These are phyloP conservation scores for Esox niger DNA, from an alignment of 2,113 vertebrate genomes.

Conservation along the genomic window DNA sequence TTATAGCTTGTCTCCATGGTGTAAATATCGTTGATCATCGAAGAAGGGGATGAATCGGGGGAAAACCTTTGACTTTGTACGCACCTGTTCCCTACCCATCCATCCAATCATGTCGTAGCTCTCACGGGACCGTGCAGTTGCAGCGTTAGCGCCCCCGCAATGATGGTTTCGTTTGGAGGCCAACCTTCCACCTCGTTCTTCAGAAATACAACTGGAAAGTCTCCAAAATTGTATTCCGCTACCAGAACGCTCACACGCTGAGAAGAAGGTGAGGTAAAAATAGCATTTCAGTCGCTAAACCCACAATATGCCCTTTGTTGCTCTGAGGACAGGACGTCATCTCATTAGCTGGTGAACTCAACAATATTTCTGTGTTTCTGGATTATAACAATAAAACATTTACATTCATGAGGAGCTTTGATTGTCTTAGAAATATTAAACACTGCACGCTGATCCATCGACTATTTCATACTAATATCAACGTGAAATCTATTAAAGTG, in stretches of 20 bases:
- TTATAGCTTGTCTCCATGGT: not conserved
- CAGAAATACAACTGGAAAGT: too few relatives aligned
- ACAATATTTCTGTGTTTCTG: too few relatives aligned
- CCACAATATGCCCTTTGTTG: too few relatives aligned
- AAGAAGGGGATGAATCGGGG: not conserved
- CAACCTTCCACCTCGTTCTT: too few relatives aligned
- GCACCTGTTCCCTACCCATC: conserved; percentile 50
- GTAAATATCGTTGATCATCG: conserved; percentile 11
- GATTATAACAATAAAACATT: too few relatives aligned
- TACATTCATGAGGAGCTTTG: too few relatives aligned
- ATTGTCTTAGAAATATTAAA: conserved; percentile 7
- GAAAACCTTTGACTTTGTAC: not conserved
- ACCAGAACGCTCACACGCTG: too few relatives aligned
- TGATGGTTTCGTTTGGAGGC: conserved; percentile 9
- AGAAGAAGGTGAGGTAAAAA: too few relatives aligned
- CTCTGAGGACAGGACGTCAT: too few relatives aligned
- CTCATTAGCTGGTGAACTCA: too few relatives aligned
- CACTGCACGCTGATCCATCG: conserved; percentile 35
- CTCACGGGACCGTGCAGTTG: conserved; percentile 31
- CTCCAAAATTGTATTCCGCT: too few relatives aligned
- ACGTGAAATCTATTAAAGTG: conserved; percentile 20
- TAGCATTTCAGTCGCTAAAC: too few relatives aligned
- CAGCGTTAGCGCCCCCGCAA: conserved; percentile 16
- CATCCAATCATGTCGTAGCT: not conserved
- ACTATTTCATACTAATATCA: conserved; percentile 9